Evolutionary conservation across 2,113 vertebrate genomes (phyloP).

Genomic region (Atlantisia rogersi): DNA sequence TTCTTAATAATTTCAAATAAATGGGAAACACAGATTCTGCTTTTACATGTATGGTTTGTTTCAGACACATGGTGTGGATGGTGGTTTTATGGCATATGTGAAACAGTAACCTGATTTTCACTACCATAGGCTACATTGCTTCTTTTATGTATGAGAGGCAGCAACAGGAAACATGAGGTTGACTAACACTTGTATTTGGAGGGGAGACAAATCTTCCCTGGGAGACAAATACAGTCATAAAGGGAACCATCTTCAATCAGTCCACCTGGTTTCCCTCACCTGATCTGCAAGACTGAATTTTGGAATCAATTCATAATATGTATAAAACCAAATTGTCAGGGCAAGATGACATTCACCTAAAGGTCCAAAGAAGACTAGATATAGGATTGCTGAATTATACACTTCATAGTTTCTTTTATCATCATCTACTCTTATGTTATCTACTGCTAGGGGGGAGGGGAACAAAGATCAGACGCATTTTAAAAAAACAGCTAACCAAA

Average conservation of each 20-base stretch:
- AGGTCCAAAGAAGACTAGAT: not conserved
- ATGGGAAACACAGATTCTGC: not conserved
- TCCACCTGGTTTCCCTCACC: not conserved
- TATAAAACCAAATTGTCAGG: not conserved
- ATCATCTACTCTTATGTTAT: not conserved
- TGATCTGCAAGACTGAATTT: not conserved
- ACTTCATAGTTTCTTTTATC: not conserved
- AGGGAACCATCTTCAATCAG: not conserved
- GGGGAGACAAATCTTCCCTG: not conserved
- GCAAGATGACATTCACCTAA: fast-evolving
- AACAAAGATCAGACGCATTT: not conserved
- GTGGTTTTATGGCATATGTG: not conserved
- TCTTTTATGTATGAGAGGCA: not conserved
- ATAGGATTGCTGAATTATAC: not conserved
- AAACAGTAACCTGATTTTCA: not conserved
- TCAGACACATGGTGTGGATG: not conserved
- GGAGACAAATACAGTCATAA: not conserved
- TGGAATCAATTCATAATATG: not conserved
- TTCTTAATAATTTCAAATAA: not conserved
- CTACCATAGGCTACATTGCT: fast-evolving
- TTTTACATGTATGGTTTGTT: not conserved
- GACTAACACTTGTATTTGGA: not conserved
- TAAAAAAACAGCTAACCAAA: fast-evolving
- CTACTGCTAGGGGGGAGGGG: not conserved
- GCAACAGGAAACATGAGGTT: not conserved